Evolutionary conservation across 2,888 invertebrate genomes (phyloP), one percentile per base, ranked within the genome.

Genomic region (Mimas tiliae): DNA sequence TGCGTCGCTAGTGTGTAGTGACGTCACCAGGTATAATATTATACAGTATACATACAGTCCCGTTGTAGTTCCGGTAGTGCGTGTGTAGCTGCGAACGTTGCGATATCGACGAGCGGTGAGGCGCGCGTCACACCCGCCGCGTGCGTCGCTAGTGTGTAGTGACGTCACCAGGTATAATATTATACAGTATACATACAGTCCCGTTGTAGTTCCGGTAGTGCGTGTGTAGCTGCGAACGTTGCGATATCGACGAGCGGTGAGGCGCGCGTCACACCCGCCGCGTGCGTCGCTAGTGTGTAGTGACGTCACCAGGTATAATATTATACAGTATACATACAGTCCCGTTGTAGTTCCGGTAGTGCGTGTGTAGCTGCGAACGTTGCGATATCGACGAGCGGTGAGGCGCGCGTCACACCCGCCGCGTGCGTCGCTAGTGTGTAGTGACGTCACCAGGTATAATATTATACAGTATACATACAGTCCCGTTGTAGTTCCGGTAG

Each of bases 141-240:
- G 80, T 97, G 96, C 0, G 99, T 99, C 99, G 82, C 98, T 97
- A 1, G 98, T 96, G 47, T 98, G 98, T 74, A 99, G 95, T 1
- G 99, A 98, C 67, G 98, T 99, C 68, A 99, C 98, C 76, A 99
- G 95, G 93, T 98, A 99, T n/a, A n/a, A n/a, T n/a, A n/a, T n/a
- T n/a, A n/a, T n/a, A n/a, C n/a, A n/a, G n/a, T n/a, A n/a, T n/a
- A n/a, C n/a, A n/a, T n/a, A n/a, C n/a, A n/a, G n/a, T n/a, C n/a
- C 62, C 14, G 48, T 7, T n/a, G 27, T 9, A 99, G 91, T 88
- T 99, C 99, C 0, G 97, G 96, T 68, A 98, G 87, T 73, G 99
- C 97, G 76, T 99, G 97, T 58, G 96, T 94, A n/a, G 95, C 94
- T 73, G 97, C 98, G 93, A 99, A 99, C 80, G 98, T 97, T 14